Percentiles rank a stretch among this genome's conserved stretches.
Evolutionary conservation across 2,113 vertebrate genomes (phyloP).

Genomic region (Hipposideros armiger): DNA sequence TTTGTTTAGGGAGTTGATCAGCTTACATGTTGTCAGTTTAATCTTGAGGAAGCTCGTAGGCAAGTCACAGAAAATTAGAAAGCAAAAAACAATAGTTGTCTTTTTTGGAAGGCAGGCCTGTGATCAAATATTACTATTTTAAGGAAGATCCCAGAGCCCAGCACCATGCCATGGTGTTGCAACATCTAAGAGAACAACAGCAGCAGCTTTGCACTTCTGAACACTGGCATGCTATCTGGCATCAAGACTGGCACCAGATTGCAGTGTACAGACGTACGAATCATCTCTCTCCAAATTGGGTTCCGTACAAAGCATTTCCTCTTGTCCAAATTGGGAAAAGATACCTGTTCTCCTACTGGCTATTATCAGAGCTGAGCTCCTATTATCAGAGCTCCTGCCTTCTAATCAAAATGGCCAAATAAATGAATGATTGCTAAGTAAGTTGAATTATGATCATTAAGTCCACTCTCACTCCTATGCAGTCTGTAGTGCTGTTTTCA

Average conservation of each 20-base stretch:
- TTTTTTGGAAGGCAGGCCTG: neutral
- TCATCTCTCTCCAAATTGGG: neutral
- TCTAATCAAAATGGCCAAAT: neutral
- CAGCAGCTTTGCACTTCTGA: neutral
- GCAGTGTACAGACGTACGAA: neutral
- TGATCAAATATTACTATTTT: neutral
- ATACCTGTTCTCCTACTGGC: neutral
- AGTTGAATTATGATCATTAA: neutral
- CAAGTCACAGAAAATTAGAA: neutral
- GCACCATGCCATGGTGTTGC: neutral
- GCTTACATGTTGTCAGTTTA: slow-evolving; percentile 3
- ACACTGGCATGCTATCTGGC: neutral
- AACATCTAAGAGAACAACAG: neutral
- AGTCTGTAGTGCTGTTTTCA: neutral
- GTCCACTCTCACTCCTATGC: neutral
- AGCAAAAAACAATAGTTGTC: neutral
- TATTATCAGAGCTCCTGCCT: neutral
- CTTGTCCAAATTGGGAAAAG: neutral
- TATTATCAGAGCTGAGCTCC: neutral
- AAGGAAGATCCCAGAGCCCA: neutral
- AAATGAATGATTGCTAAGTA: neutral
- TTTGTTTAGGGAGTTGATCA: neutral
- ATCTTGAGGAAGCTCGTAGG: neutral
- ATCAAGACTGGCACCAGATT: neutral
- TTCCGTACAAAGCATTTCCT: neutral